A percentile compares a stretch with the other conserved stretches of the same genome.
These are phyloP conservation scores for Hoplodrina blanda DNA, from an alignment of 2,888 invertebrate genomes.

Conservation along the genomic window DNA sequence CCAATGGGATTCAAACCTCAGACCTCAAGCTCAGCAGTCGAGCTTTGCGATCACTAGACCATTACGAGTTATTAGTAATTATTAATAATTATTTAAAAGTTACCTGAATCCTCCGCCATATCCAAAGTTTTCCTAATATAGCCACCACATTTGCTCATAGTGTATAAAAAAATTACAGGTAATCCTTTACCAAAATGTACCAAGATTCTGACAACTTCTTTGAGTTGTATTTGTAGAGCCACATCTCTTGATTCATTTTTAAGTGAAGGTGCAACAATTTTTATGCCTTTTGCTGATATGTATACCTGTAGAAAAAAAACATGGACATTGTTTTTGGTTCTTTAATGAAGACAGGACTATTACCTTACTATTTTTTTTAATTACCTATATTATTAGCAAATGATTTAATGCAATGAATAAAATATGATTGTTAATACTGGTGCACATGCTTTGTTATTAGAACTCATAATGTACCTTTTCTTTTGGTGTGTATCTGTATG, in stretches of 20 bases:
- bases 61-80: too few relatives aligned
- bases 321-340: neutral
- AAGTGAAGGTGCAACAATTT: slow-evolving; percentile 91
- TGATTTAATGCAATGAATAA: too few relatives aligned
- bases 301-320: slow-evolving; percentile 83
- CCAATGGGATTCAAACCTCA: too few relatives aligned
- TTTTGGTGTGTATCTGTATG: slow-evolving; percentile 94
- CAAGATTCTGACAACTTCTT: slow-evolving; percentile 94
- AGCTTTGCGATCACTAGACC: too few relatives aligned
- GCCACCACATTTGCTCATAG: slow-evolving; percentile 92
- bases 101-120: slow-evolving; percentile 91
- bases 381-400: neutral
- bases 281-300: slow-evolving; percentile 91
- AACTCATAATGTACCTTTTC: slow-evolving; percentile 90
- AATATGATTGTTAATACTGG: too few relatives aligned
- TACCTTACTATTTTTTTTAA: too few relatives aligned
- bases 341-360: neutral
- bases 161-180: slow-evolving; percentile 95
- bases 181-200: slow-evolving; percentile 94
- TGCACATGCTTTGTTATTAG: neutral
- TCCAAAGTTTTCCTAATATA: slow-evolving; percentile 93
- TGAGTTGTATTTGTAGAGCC: slow-evolving; percentile 92
- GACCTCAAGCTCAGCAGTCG: too few relatives aligned
- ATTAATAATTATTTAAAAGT: neutral
- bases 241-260: slow-evolving; percentile 90